phyloP scores from a whole-genome alignment of 2,113 vertebrate species.

The Dasypus novemcinctus region DNA sequence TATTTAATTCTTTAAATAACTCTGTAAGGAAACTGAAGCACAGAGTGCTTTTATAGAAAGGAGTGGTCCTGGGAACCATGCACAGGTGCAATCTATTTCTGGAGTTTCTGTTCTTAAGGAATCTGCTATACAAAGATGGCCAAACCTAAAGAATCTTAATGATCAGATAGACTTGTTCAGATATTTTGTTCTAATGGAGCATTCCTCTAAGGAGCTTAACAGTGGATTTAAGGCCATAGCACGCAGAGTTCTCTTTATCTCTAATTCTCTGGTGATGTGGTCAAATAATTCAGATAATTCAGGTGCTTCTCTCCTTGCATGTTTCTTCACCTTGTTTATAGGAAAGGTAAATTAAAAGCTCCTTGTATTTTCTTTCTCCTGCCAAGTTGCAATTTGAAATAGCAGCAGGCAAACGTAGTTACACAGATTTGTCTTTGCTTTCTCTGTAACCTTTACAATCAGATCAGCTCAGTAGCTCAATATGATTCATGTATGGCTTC shows the following conservation, averaged over 20 bases:
- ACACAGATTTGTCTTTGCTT: not conserved
- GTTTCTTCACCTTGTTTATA: not conserved
- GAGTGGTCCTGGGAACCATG: not conserved
- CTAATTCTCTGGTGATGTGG: not conserved
- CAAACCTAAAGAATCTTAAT: not conserved
- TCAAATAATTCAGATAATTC: slow-evolving; percentile 9
- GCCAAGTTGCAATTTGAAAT: not conserved
- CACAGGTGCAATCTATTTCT: accelerated
- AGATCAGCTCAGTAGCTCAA: not conserved
- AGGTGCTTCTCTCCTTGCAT: not conserved
- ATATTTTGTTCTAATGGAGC: not conserved
- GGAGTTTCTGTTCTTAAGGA: not conserved
- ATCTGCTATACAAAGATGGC: not conserved
- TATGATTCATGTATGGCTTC: not conserved
- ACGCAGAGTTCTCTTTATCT: not conserved
- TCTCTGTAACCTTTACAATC: not conserved
- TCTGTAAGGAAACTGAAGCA: not conserved
- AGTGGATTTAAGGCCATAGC: not conserved
- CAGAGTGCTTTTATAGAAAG: not conserved
- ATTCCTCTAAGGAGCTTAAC: not conserved
- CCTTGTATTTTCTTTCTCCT: not conserved
- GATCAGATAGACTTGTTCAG: not conserved
- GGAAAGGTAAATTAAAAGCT: slow-evolving; percentile 12
- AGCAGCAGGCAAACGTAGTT: not conserved
- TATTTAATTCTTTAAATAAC: not conserved